These are phyloP conservation scores for Myodes glareolus DNA, from an alignment of 2,113 vertebrate genomes.

Conservation along the genomic window DNA sequence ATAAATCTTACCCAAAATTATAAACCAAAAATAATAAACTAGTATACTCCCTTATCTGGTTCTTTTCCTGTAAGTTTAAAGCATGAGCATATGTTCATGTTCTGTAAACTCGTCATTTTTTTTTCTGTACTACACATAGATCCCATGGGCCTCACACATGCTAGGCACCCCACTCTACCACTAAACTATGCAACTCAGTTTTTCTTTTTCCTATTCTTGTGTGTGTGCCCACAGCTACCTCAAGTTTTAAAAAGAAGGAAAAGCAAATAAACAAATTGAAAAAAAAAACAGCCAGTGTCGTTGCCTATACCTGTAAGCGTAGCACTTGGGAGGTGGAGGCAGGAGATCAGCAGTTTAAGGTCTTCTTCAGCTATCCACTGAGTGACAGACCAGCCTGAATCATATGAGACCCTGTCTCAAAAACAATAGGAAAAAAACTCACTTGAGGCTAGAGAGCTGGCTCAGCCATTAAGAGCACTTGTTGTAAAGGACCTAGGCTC, in stretches of 20 bases:
- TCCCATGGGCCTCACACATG: background rate
- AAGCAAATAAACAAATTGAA: background rate
- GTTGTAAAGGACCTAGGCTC: background rate
- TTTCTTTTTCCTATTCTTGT: background rate
- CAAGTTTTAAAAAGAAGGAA: background rate
- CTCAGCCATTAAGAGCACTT: background rate
- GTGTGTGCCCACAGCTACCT: background rate
- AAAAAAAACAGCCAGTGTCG: background rate
- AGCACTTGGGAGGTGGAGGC: background rate
- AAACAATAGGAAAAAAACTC: background rate
- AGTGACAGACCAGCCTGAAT: background rate
- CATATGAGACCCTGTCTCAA: background rate
- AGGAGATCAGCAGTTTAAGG: background rate
- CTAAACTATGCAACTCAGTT: background rate
- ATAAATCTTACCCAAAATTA: constrained; percentile 45
- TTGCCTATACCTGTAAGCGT: background rate
- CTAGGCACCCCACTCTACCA: background rate
- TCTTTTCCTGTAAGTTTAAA: constrained; percentile 43
- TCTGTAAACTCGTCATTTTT: background rate
- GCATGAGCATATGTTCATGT: background rate
- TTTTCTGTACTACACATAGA: background rate
- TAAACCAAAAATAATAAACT: background rate
- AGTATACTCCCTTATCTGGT: background rate
- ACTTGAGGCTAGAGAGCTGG: background rate
- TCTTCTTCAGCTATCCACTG: background rate